Conservation (phyloP, 2,797 vertebrate species). For the Acropternis orthonyx region DNA sequence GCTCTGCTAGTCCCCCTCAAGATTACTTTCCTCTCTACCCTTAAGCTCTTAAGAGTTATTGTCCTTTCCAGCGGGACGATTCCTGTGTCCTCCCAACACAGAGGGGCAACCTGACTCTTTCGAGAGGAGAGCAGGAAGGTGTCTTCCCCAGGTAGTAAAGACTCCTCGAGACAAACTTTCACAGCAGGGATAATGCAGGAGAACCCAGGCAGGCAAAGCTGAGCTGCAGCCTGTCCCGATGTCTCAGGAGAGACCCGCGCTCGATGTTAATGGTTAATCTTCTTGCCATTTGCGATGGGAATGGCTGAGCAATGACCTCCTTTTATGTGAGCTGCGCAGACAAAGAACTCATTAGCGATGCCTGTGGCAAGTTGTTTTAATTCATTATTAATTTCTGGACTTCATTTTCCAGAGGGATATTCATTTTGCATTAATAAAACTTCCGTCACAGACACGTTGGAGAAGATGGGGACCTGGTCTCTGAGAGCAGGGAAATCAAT, state of each 20-base stretch:
- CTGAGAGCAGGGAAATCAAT: neutral
- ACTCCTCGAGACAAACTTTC: neutral
- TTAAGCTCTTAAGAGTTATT: constrained; percentile 38
- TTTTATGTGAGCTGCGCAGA: constrained; percentile 42
- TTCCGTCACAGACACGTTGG: neutral
- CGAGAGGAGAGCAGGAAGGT: neutral
- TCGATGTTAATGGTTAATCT: constrained; percentile 12
- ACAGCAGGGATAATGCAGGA: neutral
- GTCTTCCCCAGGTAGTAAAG: neutral
- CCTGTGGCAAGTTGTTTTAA: constrained; percentile 61
- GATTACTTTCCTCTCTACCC: neutral
- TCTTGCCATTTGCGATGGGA: neutral
- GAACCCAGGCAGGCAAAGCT: neutral
- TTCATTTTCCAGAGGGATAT: constrained; percentile 47
- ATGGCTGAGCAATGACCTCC: constrained; percentile 52
- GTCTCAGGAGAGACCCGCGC: neutral
- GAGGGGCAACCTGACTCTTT: neutral
- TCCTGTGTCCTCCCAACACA: neutral
- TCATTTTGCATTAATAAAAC: constrained; percentile 60
- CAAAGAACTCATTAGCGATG: constrained; percentile 64
- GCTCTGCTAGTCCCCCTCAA: constrained; percentile 10
- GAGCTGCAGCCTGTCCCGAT: neutral
- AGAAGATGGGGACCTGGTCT: neutral
- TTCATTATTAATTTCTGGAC: constrained; percentile 68
- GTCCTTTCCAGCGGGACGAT: neutral